Percentiles rank a stretch among this genome's conserved stretches.
Conservation (phyloP, 1,140 invertebrate species). For the Oscheius sp. region DNA sequence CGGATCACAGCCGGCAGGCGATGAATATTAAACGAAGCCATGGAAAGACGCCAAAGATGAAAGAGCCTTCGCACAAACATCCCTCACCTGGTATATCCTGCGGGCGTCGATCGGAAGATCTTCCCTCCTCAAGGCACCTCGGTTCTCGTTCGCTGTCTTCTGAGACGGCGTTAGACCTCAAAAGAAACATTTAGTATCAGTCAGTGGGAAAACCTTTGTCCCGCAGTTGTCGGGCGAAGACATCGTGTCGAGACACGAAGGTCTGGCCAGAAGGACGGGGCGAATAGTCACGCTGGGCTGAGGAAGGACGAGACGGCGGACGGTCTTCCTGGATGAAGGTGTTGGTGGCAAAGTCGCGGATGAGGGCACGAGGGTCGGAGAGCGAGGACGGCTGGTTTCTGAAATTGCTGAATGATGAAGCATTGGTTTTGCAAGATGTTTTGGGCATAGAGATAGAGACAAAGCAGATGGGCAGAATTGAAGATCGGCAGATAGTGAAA, state of each 20-base stretch:
- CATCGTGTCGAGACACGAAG: slow-evolving; percentile 4
- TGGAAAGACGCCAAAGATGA: background rate
- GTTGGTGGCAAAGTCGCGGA: slow-evolving; percentile 26
- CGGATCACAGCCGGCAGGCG: too few species aligned
- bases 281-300: background rate
- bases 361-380: slow-evolving; percentile 12
- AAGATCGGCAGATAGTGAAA: background rate
- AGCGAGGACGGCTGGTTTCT: background rate
- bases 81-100: slow-evolving; percentile 22
- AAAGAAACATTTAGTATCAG: background rate
- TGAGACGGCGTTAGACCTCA: slow-evolving; percentile 22
- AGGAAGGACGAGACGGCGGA: background rate
- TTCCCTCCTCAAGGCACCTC: background rate
- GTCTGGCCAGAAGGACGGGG: background rate
- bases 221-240: slow-evolving; percentile 22
- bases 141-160: slow-evolving; percentile 26
- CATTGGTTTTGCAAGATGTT: too few species aligned
- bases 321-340: slow-evolving; percentile 23
- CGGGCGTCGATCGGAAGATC: slow-evolving; percentile 16
- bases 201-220: slow-evolving; percentile 16
- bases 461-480: too few species aligned
- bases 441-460: too few species aligned
- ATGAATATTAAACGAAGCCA: too few species aligned
- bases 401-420: background rate
- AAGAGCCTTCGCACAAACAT: too few species aligned